Evolutionary conservation across 2,888 invertebrate species (phyloP).

Genomic region (Drosophila peninsularis): DNA sequence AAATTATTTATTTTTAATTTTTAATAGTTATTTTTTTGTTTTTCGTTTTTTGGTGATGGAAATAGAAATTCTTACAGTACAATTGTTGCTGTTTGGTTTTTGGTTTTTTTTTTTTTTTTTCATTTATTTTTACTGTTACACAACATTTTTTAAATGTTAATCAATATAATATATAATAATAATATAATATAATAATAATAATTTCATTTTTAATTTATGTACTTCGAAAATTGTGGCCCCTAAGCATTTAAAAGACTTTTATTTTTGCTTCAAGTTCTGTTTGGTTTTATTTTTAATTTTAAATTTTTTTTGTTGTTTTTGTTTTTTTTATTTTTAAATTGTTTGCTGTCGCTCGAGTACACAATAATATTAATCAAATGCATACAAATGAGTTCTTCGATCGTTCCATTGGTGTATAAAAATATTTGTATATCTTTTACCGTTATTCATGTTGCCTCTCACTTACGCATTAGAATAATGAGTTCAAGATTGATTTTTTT

Average conservation of each 20-base stretch:
- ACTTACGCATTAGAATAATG: constrained; percentile 77
- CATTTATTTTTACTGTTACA: constrained; percentile 75
- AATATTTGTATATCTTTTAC: constrained; percentile 72
- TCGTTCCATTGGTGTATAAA: constrained; percentile 60
- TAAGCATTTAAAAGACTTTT: constrained; percentile 83
- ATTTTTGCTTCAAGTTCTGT: constrained; percentile 63
- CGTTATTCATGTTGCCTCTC: constrained; percentile 17
- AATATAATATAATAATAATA: constrained; percentile 65
- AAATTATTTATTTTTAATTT: constrained; percentile 68
- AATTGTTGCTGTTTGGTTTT: constrained; percentile 59
- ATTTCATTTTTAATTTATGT: constrained; percentile 69
- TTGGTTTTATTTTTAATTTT: constrained; percentile 48
- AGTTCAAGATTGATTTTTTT: constrained; percentile 33
- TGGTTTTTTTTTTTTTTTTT: constrained; percentile 17
- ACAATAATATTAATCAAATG: constrained; percentile 61
- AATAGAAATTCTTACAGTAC: constrained; percentile 78
- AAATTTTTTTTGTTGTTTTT: neutral
- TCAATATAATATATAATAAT: constrained; percentile 79
- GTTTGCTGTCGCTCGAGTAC: constrained; percentile 41
- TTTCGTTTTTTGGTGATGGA: constrained; percentile 64
- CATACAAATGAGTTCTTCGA: constrained; percentile 50
- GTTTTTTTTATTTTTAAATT: constrained; percentile 14
- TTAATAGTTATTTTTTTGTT: constrained; percentile 25
- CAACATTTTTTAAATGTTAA: constrained; percentile 77
- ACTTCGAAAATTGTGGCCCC: constrained; percentile 83